Evolutionary conservation across 2,113 vertebrate species (phyloP), one percentile per base, ranked within the genome.

Genomic region (Alethe diademata): DNA sequence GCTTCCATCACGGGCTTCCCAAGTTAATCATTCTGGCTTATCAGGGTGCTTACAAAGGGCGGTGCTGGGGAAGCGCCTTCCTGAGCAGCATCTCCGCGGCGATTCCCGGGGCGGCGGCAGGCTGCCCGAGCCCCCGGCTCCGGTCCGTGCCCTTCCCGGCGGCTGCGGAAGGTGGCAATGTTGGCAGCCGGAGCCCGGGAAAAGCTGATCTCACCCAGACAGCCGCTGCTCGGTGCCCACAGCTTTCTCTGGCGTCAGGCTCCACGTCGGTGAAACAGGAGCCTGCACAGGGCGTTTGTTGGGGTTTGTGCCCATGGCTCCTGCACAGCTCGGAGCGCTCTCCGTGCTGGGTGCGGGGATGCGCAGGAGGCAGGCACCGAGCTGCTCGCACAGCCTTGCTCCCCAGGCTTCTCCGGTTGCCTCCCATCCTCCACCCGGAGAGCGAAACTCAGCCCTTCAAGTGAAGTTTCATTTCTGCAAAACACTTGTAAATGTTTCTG

Each of bases 161-260:
- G 14, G 35, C 90, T 35, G 90, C 88, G 14, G 88, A 65, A 92
- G 95, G 93, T 88, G 92, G 88, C 92, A 90, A 88, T 92, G 92
- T 90, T 94, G 88, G 45, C 95, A 86, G 81, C 78, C 9, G 53
- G 23, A 94, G 90, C 82, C 48, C 93, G 15, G 92, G 78, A 69
- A 42, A 15, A 61, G 42, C 61, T 33, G 45, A 26, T 50, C 43
- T 60, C 47, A 19, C 79, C 19, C 4, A 8, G 22, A 6, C 13
- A 42, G 45, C 74, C 42, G 48, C 67, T 3, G 48, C 5, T 3
- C 19, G 2, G 38, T 43, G 61, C 42, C 92, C 74, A 9, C 42
- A 36, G 70, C 53, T 54, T 64, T 29, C 66, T 33, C 72, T 81
- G 80, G 22, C 29, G 7, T 87, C 60, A 14, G 60, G 47, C 50